phyloP scores from a whole-genome alignment of 1,140 invertebrate species.

The Brachionus rotundiformis region DNA sequence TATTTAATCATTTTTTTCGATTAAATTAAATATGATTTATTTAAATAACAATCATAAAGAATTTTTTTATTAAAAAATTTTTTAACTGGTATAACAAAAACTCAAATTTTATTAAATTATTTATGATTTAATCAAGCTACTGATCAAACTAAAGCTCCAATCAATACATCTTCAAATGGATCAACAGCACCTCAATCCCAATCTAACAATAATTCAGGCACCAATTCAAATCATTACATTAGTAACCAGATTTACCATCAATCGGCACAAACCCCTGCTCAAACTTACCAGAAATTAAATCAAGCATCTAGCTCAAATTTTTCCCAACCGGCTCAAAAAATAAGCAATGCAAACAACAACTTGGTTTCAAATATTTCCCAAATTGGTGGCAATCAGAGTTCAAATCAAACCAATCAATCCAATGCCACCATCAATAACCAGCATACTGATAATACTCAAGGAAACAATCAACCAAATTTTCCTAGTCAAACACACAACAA shows the following conservation, averaged over 20 bases:
- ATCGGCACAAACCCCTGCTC: not conserved
- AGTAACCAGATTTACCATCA: not conserved
- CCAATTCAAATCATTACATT: not conserved
- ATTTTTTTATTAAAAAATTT: no score
- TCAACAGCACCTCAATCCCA: not conserved
- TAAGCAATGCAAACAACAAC: not conserved
- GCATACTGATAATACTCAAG: constrained; percentile 41
- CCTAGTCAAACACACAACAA: not conserved
- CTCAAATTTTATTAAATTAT: no score
- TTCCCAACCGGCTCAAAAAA: not conserved
- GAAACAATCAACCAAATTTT: constrained; percentile 5
- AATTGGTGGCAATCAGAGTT: not conserved
- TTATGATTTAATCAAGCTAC: not conserved
- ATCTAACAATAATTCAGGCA: not conserved
- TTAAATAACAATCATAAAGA: no score
- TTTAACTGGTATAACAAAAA: no score
- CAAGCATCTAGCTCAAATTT: constrained; percentile 33
- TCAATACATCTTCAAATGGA: not conserved
- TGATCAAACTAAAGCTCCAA: not conserved
- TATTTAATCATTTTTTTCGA: no score
- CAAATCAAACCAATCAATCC: not conserved
- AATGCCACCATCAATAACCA: not conserved
- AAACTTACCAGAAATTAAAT: constrained; percentile 20
- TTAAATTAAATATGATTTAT: no score
- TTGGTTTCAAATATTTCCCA: not conserved